phyloP scores from a whole-genome alignment of 2,888 invertebrate genomes.

The Scotopteryx bipunctaria region DNA sequence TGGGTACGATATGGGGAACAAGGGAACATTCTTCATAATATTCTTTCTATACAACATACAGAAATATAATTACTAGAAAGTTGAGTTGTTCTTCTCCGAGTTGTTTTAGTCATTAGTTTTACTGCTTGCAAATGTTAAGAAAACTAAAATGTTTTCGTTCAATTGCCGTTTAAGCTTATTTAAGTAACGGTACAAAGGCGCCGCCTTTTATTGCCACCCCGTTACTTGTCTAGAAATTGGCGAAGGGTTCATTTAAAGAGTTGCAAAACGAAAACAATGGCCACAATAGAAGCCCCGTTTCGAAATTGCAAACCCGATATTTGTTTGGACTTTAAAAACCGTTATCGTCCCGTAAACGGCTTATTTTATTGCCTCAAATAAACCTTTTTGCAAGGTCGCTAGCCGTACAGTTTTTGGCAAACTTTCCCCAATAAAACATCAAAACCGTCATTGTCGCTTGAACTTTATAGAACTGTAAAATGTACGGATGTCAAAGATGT shows the following conservation, averaged over 20 bases:
- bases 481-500: conserved; percentile 27
- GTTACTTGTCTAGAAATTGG: conserved; percentile 52
- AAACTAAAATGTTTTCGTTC: conserved; percentile 30
- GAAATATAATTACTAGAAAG: conserved; percentile 12
- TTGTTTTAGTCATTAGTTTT: conserved; percentile 28
- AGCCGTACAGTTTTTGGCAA: conserved; percentile 25
- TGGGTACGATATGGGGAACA: conserved; percentile 33
- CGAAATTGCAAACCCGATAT: conserved; percentile 47
- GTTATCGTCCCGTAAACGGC: conserved; percentile 55
- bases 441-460: conserved; percentile 23
- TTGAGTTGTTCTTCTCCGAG: conserved; percentile 17
- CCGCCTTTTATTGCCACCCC: conserved; percentile 56
- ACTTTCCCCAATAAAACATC: conserved; percentile 35
- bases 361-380: conserved; percentile 65
- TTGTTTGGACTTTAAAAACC: conserved; percentile 48
- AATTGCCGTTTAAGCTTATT: conserved; percentile 35
- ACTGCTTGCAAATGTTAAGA: conserved; percentile 42
- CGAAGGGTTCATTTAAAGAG: conserved; percentile 63
- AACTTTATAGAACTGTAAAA: conserved; percentile 29
- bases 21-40: no score
- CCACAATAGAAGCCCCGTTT: conserved; percentile 48
- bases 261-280: conserved; percentile 63
- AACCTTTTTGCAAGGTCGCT: conserved; percentile 40
- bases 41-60: conserved; percentile 13
- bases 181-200: conserved; percentile 43